Evolutionary conservation across 2,797 vertebrate species (phyloP).

Genomic region (Fundulus diaphanus): DNA sequence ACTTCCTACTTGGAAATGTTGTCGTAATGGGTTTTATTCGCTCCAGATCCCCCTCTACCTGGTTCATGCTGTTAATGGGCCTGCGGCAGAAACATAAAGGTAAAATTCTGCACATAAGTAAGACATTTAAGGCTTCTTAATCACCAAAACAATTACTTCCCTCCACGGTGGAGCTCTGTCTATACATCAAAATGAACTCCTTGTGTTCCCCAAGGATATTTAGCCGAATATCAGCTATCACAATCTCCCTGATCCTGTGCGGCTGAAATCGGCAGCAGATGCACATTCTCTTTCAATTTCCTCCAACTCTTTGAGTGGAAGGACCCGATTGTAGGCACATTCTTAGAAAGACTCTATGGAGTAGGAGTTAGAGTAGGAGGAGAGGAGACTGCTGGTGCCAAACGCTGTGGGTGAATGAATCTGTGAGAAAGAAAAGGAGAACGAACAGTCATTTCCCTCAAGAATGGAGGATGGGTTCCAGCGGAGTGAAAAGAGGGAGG

Average conservation of each 20-base stretch:
- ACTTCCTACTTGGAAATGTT: slow-evolving; percentile 2
- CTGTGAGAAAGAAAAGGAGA: slow-evolving; percentile 58
- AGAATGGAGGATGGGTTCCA: slow-evolving; percentile 55
- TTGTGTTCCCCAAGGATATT: slow-evolving; percentile 35
- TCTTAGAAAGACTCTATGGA: slow-evolving; percentile 52
- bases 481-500: slow-evolving; percentile 29
- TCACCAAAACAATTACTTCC: slow-evolving; percentile 34
- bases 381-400: slow-evolving; percentile 61
- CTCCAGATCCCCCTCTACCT: slow-evolving; percentile 21
- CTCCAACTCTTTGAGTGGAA: slow-evolving; percentile 25
- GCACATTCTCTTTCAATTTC: slow-evolving; percentile 29
- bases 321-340: slow-evolving; percentile 46
- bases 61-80: slow-evolving; percentile 29
- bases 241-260: slow-evolving; percentile 46
- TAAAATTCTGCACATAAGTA: slow-evolving; percentile 41
- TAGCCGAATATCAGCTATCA: slow-evolving; percentile 45
- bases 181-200: slow-evolving; percentile 46
- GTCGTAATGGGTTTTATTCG: slow-evolving; percentile 26
- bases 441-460: slow-evolving; percentile 54
- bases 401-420: slow-evolving; percentile 74
- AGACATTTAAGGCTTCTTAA: slow-evolving; percentile 41
- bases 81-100: slow-evolving; percentile 50
- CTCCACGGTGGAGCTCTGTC: slow-evolving; percentile 28
- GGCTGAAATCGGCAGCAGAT: slow-evolving; percentile 60
- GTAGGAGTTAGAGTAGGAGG: slow-evolving; percentile 67